phyloP scores from a whole-genome alignment of 2,113 vertebrate species.

The Poeciliopsis turrubarensis region DNA sequence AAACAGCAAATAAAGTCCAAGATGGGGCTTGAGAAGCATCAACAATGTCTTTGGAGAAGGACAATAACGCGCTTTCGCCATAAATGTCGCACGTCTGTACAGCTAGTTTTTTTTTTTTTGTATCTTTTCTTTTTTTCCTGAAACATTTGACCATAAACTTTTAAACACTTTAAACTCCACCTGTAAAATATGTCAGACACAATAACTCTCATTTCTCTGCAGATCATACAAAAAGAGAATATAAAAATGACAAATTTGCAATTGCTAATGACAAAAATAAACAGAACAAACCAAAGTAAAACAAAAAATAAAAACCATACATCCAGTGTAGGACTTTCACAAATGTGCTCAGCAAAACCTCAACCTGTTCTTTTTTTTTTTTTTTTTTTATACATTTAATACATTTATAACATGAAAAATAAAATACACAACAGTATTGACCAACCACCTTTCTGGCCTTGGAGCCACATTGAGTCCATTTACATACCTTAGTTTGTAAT shows the following conservation, averaged over 20 bases:
- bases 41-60: constrained; percentile 61
- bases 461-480: constrained; percentile 45
- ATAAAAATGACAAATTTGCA: constrained; percentile 61
- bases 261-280: constrained; percentile 56
- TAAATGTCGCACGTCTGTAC: constrained; percentile 38
- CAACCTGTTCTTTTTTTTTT: constrained; percentile 61
- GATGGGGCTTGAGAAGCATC: constrained; percentile 20
- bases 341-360: constrained; percentile 75
- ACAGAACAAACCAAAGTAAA: constrained; percentile 33
- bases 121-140: constrained; percentile 37
- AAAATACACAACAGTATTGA: constrained; percentile 74
- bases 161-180: constrained; percentile 60
- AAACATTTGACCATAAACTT: constrained; percentile 63
- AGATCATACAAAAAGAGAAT: constrained; percentile 51
- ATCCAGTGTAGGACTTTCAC: constrained; percentile 87
- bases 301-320: constrained; percentile 33
- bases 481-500: constrained; percentile 63
- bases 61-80: constrained; percentile 18
- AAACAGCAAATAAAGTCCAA: constrained; percentile 19
- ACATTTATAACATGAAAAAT: constrained; percentile 79
- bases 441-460: constrained; percentile 57
- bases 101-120: constrained; percentile 15
- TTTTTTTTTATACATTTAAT: constrained; percentile 78
- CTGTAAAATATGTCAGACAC: constrained; percentile 49
- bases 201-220: constrained; percentile 51